Evolutionary conservation across 2,797 vertebrate genomes (phyloP).

Genomic region (Liasis olivaceus): DNA sequence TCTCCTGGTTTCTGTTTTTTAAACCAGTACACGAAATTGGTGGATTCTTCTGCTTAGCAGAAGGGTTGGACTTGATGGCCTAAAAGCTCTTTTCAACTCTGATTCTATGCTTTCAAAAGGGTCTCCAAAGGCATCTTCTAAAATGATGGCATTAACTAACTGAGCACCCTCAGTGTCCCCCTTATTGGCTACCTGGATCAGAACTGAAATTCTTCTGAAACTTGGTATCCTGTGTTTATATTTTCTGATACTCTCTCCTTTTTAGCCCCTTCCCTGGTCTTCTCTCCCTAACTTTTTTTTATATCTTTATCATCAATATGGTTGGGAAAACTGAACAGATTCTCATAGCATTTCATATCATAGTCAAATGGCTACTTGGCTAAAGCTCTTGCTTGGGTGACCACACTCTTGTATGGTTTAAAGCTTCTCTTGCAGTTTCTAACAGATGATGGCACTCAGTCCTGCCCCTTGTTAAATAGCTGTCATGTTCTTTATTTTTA

Average conservation of each 20-base stretch:
- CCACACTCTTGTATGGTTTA: background rate
- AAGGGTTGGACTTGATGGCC: background rate
- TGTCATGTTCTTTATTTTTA: slow-evolving; percentile 28
- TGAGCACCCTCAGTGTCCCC: background rate
- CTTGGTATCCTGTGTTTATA: background rate
- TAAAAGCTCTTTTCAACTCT: background rate
- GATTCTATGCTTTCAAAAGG: background rate
- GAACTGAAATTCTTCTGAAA: background rate
- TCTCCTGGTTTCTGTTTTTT: too few species aligned
- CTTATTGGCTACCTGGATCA: background rate
- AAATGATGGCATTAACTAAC: background rate
- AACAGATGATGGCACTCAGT: background rate
- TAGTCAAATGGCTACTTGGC: background rate
- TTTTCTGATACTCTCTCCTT: background rate
- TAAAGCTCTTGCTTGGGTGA: background rate
- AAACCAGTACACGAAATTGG: too few species aligned
- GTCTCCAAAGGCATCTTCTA: background rate
- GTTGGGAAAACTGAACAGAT: background rate
- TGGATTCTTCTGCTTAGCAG: background rate
- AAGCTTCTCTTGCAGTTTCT: background rate
- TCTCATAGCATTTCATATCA: background rate
- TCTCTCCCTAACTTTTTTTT: too few species aligned
- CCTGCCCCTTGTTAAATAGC: slow-evolving; percentile 10
- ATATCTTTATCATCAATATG: background rate
- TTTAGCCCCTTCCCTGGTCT: background rate